Evolutionary conservation across 2,888 invertebrate species (phyloP), one percentile per base, ranked within the genome.

Genomic region (Andrena camellia): DNA sequence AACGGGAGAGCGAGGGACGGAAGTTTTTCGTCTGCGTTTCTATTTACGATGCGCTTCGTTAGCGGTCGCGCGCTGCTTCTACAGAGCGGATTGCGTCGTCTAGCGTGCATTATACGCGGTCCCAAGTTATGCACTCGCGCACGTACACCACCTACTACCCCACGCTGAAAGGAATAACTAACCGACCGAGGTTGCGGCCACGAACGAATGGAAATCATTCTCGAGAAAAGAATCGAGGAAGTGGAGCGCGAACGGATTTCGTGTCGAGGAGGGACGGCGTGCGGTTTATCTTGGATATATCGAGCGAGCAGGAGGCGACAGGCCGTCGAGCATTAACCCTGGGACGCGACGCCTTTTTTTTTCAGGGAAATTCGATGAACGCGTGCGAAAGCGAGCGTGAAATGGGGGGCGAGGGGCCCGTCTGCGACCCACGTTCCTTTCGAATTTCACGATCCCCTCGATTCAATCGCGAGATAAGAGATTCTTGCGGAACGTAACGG

Each of bases 11-110:
- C 13, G n/a, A 62, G 54, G 33, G 59, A 35, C 33, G 70, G 64
- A 67, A 42, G 62, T 31, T 57, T 80, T 54, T 78, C 71, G 78
- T 80, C 80, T 50, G 80, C 78, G 80, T 57, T 87, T 88, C 90
- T 89, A 88, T 90, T 90, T 86, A 84, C 81, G 84, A 86, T 76
- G 76, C 81, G 73, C 86, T 90, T 90, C 89, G 90, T 90, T 90
- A 90, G 81, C 82, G 17, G 73, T 26, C 63, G 76, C 76, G 69
- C 63, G 62, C 57, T 42, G 42, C 17, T 17, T 67, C 70, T 70
- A 29, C 29, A 62, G 73, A 64, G 60, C 78, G 62, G 77, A 69
- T 73, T 77, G 70, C 81, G 73, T 42, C 42, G 42, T 74, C 75
- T 78, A 81, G 72, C 54, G 64, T 60, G 76, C 74, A 69, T 68